These are phyloP conservation scores for Zosterops japonicus DNA, from an alignment of 2,113 vertebrate genomes.

Conservation along the genomic window DNA sequence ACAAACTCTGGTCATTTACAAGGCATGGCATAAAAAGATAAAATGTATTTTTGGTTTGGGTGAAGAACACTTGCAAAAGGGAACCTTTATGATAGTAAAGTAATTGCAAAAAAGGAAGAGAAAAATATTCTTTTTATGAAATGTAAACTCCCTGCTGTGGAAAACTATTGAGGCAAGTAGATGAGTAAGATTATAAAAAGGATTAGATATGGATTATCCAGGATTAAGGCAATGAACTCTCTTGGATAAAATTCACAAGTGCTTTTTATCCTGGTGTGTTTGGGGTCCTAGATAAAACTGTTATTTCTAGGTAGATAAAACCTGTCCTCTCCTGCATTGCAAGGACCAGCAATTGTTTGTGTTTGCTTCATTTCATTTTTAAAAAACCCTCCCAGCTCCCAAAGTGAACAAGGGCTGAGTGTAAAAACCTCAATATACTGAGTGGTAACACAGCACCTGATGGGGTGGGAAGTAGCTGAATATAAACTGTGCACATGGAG, in stretches of 20 bases:
- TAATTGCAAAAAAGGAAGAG: background rate
- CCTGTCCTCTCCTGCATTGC: background rate
- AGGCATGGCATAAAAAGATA: background rate
- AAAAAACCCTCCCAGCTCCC: background rate
- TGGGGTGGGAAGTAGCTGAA: background rate
- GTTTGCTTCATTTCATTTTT: background rate
- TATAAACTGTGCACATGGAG: background rate
- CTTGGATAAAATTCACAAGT: constrained; percentile 44
- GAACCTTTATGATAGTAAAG: background rate
- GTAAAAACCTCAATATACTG: background rate
- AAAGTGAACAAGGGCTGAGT: background rate
- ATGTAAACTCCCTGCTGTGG: constrained; percentile 21
- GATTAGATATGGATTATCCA: constrained; percentile 56
- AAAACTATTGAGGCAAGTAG: constrained; percentile 51
- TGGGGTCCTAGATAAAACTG: background rate
- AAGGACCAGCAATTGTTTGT: background rate
- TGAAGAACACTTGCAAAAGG: background rate
- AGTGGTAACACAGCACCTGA: background rate
- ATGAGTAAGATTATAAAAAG: constrained; percentile 58
- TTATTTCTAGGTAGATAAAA: background rate
- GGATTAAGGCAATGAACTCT: constrained; percentile 53
- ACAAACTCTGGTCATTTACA: background rate
- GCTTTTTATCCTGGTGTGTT: constrained; percentile 15
- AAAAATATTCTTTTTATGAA: constrained; percentile 37
- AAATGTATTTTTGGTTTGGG: background rate